Evolutionary conservation across 2,888 invertebrate genomes (phyloP).

Genomic region (Orthonevra nobilis): DNA sequence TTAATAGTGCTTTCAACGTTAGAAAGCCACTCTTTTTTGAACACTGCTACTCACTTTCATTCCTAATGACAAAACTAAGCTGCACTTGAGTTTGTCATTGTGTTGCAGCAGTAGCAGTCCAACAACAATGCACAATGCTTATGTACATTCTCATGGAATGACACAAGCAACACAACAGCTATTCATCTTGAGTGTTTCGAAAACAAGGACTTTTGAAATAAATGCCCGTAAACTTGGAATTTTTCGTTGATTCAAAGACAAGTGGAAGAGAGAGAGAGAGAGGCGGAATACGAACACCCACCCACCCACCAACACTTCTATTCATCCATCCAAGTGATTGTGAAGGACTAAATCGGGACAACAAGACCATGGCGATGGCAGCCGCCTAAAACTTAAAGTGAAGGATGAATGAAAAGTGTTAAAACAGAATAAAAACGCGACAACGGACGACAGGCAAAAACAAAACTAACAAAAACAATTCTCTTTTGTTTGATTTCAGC

Average conservation of each 20-base stretch:
- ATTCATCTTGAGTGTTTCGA: constrained; percentile 56
- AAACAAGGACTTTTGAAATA: constrained; percentile 59
- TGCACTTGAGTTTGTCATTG: constrained; percentile 33
- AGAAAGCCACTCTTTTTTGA: constrained; percentile 5
- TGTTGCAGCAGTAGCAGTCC: background rate
- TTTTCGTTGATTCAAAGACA: constrained; percentile 44
- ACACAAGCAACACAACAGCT: constrained; percentile 37
- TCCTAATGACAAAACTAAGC: constrained; percentile 57
- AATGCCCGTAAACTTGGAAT: constrained; percentile 64
- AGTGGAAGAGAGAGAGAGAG: no score
- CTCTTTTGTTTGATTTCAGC: constrained; percentile 57
- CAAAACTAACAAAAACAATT: constrained; percentile 13
- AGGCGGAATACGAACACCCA: no score
- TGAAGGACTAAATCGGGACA: constrained; percentile 53
- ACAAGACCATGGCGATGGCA: constrained; percentile 10
- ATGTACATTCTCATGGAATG: constrained; percentile 1
- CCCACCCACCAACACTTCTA: constrained; percentile 31
- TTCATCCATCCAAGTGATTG: constrained; percentile 45
- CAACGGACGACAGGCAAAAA: constrained; percentile 3
- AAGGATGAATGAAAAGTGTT: constrained; percentile 18
- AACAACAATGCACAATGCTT: background rate
- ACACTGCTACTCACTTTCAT: constrained; percentile 7
- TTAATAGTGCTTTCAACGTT: background rate
- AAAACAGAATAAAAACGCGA: constrained; percentile 17
- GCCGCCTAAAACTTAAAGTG: background rate